A percentile compares a stretch with the other conserved stretches of the same genome.
Conservation (phyloP, 1,140 invertebrate genomes). For the Drosophila hydei region DNA sequence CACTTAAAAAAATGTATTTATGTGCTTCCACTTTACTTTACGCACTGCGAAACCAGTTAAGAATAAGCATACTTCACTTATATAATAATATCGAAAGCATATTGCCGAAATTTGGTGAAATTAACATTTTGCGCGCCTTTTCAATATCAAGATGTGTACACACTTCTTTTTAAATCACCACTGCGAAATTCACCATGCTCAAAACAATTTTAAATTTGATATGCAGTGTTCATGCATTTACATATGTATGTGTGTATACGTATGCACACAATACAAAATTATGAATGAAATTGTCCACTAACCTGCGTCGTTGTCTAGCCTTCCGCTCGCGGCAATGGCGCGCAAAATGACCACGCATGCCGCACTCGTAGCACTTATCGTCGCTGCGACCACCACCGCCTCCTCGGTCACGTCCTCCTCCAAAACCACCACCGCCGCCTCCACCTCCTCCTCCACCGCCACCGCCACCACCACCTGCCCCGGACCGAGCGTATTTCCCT, state of each 20-base stretch:
- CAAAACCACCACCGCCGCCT: slow-evolving; percentile 89
- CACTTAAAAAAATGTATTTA: background rate
- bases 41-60: background rate
- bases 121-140: slow-evolving; percentile 40
- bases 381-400: slow-evolving; percentile 86
- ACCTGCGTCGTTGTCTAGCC: slow-evolving; percentile 73
- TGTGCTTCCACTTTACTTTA: background rate
- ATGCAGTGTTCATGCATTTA: slow-evolving; percentile 41
- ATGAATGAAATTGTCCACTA: slow-evolving; percentile 70
- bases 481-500: slow-evolving; percentile 89
- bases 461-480: slow-evolving; percentile 83
- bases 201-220: slow-evolving; percentile 60
- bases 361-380: slow-evolving; percentile 95
- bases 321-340: slow-evolving; percentile 89
- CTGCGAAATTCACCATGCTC: slow-evolving; percentile 43
- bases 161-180: slow-evolving; percentile 29
- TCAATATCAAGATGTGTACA: slow-evolving; percentile 11
- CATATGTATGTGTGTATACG: slow-evolving; percentile 31
- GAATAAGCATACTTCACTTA: background rate
- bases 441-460: slow-evolving; percentile 83
- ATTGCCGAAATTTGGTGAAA: background rate
- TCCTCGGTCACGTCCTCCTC: slow-evolving; percentile 90
- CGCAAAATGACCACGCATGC: slow-evolving; percentile 95
- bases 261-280: slow-evolving; percentile 38
- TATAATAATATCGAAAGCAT: too few relatives aligned